These are phyloP conservation scores for Amphipoea oculea DNA, from an alignment of 2,888 invertebrate genomes.

Conservation along the genomic window DNA sequence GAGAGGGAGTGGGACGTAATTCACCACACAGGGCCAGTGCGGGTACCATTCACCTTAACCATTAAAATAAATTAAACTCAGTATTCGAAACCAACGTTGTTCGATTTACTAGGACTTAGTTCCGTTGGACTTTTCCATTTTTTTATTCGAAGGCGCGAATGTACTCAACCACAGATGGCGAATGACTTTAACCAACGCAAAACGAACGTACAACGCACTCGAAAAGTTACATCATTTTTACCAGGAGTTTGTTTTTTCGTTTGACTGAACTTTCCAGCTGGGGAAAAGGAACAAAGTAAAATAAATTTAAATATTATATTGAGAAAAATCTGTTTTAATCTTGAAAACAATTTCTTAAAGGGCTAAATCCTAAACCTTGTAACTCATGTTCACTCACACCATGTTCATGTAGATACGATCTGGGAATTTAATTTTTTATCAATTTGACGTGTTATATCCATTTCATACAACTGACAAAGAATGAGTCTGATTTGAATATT, in stretches of 20 bases:
- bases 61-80: conserved; percentile 4
- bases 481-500: background rate
- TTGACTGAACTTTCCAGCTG: conserved; percentile 68
- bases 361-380: too few species aligned
- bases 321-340: background rate
- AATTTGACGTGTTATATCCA: too few species aligned
- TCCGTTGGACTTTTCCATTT: conserved; percentile 25
- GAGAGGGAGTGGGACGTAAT: too few species aligned
- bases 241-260: conserved; percentile 75
- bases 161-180: conserved; percentile 51
- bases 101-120: background rate
- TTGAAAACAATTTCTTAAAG: too few species aligned
- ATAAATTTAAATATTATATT: background rate
- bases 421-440: too few species aligned
- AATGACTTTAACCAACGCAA: conserved; percentile 73
- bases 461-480: background rate
- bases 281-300: conserved; percentile 61
- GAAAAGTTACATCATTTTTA: conserved; percentile 73
- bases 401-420: too few species aligned
- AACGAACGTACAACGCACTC: conserved; percentile 70
- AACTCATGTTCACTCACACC: too few species aligned
- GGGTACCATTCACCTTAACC: too few species aligned
- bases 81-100: conserved; percentile 25
- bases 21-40: too few species aligned
- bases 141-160: conserved; percentile 16